Evolutionary conservation across 2,888 invertebrate species (phyloP), one percentile per base, ranked within the genome.

Genomic region (Drosophila nr. perissopoda): DNA sequence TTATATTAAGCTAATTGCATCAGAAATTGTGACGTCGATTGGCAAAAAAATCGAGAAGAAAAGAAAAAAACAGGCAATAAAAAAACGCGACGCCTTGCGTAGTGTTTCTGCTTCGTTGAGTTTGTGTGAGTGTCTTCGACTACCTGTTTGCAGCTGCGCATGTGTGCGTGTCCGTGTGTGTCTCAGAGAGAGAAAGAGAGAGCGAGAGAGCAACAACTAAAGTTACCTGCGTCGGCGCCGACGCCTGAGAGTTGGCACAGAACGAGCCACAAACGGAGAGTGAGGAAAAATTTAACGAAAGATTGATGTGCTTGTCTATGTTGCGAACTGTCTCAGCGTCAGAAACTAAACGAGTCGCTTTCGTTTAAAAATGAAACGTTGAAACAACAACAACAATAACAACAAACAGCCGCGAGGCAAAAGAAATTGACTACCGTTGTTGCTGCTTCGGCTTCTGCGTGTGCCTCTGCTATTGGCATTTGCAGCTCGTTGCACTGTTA

Each of bases 291-390:
- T 76, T 72, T 31, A 76, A 68, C 77, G 81, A 72, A 76, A 52
- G 71, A 59, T 66, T 53, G 13, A 54, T 7, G 38, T 38, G 57
- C 54, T 58, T 10, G 33, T 46, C 57, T 59, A 25, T 36, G 33
- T 60, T 58, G 33, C 56, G 56, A 56, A 56, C n/a, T 56, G 40
- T 38, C 36, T 59, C 42, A 66, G 80, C 80, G 71, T 70, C 61
- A 59, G 68, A 88, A 83, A 80, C 75, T 72, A 83, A 76, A 89
- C 71, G 88, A 73, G 79, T 76, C 83, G 90, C 79, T 86, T 86
- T 86, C 88, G 79, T 88, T 88, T 76, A 73, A 80, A 79, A 83
- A 75, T 77, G 61, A 67, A 73, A 76, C 76, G 66, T 62, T 68
- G 36, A 64, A 67, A 49, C 53, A 29, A 69, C 31, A 76, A 72